These are phyloP conservation scores for Drosophila nigrodunni DNA, from an alignment of 1,140 invertebrate species.

Conservation along the genomic window DNA sequence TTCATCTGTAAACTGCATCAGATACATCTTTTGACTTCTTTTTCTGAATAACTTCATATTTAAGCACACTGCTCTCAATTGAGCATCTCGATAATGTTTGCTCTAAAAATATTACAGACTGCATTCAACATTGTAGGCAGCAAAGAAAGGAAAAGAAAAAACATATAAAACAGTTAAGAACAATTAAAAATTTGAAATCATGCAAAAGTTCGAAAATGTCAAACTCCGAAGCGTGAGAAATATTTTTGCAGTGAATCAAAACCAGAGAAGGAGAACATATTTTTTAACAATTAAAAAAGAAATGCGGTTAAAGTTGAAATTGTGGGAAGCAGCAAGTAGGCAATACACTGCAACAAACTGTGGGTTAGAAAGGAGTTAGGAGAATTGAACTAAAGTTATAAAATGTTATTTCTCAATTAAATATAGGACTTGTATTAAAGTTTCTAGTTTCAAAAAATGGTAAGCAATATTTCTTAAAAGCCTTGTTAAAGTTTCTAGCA, in stretches of 20 bases:
- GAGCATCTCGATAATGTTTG: conserved; percentile 20
- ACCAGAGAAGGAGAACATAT: conserved; percentile 72
- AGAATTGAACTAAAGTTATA: too few species aligned
- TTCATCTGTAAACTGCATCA: neutral
- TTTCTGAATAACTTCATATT: neutral
- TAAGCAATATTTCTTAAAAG: too few species aligned
- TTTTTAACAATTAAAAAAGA: conserved; percentile 71
- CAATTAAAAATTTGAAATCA: conserved; percentile 84
- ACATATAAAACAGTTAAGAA: conserved; percentile 74
- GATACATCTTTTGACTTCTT: neutral
- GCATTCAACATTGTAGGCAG: conserved; percentile 4
- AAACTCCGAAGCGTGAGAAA: conserved; percentile 84
- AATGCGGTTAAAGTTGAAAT: conserved; percentile 58
- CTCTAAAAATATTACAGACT: conserved; percentile 20
- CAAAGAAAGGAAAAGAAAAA: conserved; percentile 32
- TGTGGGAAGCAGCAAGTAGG: conserved; percentile 53
- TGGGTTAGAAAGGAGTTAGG: too few species aligned
- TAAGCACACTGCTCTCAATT: conserved; percentile 37
- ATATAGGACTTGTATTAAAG: too few species aligned
- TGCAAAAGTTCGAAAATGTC: conserved; percentile 84
- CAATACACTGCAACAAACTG: conserved; percentile 52
- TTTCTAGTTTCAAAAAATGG: too few species aligned
- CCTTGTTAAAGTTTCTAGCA: too few species aligned
- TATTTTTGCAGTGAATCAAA: conserved; percentile 79
- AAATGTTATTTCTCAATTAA: too few species aligned